These are phyloP conservation scores for Anguilla marmorata DNA, from an alignment of 2,797 vertebrate species.

Conservation along the genomic window DNA sequence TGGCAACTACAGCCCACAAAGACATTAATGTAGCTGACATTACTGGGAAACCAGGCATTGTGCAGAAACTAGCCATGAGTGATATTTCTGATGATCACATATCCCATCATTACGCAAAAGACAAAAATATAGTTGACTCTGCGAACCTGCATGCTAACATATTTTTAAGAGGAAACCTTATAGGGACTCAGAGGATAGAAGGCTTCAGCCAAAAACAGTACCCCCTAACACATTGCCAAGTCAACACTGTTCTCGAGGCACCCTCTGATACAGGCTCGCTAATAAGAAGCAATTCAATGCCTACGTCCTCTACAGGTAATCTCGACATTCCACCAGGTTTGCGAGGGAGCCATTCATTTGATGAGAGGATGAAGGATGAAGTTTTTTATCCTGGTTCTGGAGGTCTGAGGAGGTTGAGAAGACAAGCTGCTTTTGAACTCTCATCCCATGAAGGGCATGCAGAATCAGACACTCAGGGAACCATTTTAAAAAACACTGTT, in stretches of 20 bases:
- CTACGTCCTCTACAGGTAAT: conserved; percentile 84
- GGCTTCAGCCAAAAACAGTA: conserved; percentile 46
- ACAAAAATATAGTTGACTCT: conserved; percentile 83
- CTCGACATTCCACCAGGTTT: conserved; percentile 83
- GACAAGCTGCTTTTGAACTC: conserved; percentile 92
- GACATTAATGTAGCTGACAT: conserved; percentile 70
- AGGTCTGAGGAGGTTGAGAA: conserved; percentile 86
- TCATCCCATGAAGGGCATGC: conserved; percentile 84
- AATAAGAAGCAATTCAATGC: conserved; percentile 97
- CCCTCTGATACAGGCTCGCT: conserved; percentile 81
- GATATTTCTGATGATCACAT: conserved; percentile 80
- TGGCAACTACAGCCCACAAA: conserved; percentile 69
- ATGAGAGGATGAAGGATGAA: conserved; percentile 86
- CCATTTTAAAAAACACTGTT: conserved; percentile 72
- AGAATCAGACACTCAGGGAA: conserved; percentile 74
- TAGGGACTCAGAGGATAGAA: conserved; percentile 69
- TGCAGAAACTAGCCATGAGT: conserved; percentile 71
- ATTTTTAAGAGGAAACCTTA: conserved; percentile 72
- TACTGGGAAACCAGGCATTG: conserved; percentile 66
- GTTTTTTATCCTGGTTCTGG: conserved; percentile 80
- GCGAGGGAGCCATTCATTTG: conserved; percentile 96
- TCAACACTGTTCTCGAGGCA: conserved; percentile 71
- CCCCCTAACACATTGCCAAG: conserved; percentile 63
- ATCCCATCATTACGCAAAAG: conserved; percentile 81
- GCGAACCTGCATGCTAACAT: conserved; percentile 80